Base-by-base conservation (phyloP, 2,888 invertebrate species). In the Aethes cnicana region DNA sequence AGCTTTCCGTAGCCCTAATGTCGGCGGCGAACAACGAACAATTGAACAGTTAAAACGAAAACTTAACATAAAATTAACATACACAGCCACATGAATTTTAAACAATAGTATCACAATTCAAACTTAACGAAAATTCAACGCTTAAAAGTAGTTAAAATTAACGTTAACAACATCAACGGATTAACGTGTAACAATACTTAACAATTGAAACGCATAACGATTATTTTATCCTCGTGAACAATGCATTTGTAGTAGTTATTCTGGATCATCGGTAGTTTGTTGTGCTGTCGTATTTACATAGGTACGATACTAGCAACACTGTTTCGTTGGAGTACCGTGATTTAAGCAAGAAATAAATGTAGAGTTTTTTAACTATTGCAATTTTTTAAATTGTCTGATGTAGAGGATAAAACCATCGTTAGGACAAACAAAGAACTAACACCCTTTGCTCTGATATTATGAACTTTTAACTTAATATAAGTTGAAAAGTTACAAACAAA, bases 21-120 rank as follows among this genome's bases (percentile, higher is more conserved):
- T 76, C 86, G 83, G 86, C 62, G 57, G 47, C 59, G 69, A 73
- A 73, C 73, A 82, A 77, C 60, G 69, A 81, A 81, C 72, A 76
- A 75, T 61, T 62, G 62, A 66, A 74, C 66, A 64, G 77, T 82
- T 83, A 77, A 86, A 88, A 88, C 84, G 76, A 82, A 88, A 88
- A 89, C 87, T 89, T 84, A 89, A 89, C 87, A 85, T 87, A 87
- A 89, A 88, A 88, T 78, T 87, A 89, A 87, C 88, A 87, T 85
- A 88, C 88, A 87, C 88, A 88, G 89, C 88, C 89, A 76, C 72
- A 61, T 68, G 58, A 63, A 72, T 66, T 58, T 63, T 65, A 71
- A 84, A 81, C 76, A 67, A 59, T 71, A 77, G 72, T 79, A 80
- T 80, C 78, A 79, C 80, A 77, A 74, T 59, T 61, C 55, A 82